Conservation (phyloP, 37 sponge, comb jelly and placozoan genomes). For the Haliclona indistincta region DNA sequence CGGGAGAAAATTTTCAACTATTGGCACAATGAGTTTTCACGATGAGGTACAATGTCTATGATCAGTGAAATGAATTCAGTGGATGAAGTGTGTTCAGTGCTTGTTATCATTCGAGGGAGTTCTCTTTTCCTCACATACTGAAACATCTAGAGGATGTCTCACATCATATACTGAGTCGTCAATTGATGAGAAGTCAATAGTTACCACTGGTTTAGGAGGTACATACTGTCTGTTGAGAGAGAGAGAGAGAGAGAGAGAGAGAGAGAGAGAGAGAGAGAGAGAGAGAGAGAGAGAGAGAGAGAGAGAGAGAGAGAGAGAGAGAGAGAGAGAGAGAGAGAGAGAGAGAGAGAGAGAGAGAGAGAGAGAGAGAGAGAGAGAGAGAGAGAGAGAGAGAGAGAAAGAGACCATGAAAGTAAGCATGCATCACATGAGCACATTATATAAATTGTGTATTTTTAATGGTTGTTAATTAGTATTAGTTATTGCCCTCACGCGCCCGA, state of each 20-base stretch:
- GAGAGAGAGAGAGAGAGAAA: background rate
- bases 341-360: background rate
- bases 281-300: conserved; percentile 2
- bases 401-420: background rate
- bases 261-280: background rate
- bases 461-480: too few relatives aligned
- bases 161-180: conserved; percentile 15
- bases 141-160: too few relatives aligned
- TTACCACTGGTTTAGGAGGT: background rate
- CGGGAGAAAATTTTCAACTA: too few relatives aligned
- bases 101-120: too few relatives aligned
- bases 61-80: too few relatives aligned
- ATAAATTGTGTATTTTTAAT: too few relatives aligned
- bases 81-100: too few relatives aligned
- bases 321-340: background rate
- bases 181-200: conserved; percentile 20
- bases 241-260: background rate
- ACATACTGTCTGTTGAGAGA: conserved; percentile 21
- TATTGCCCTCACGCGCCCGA: too few relatives aligned
- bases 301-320: background rate
- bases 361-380: background rate
- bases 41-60: too few relatives aligned
- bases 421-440: too few relatives aligned
- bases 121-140: too few relatives aligned
- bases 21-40: too few relatives aligned